Evolutionary conservation across 2,113 vertebrate species (phyloP), one percentile per base, ranked within the genome.

Genomic region (Bubo bubo): DNA sequence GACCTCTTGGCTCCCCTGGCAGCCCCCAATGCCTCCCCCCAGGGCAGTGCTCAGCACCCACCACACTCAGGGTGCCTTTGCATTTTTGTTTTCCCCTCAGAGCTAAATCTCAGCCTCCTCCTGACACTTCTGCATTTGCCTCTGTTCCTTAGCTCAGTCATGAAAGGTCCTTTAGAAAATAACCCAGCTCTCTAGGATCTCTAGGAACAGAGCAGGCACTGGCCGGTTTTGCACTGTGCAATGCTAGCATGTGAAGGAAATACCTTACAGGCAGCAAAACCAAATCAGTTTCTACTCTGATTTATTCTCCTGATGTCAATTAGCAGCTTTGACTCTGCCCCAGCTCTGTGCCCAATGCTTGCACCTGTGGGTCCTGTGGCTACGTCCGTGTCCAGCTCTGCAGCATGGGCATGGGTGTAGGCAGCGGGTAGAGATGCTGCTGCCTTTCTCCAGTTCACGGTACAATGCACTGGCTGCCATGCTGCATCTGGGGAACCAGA

Each of bases 321-420:
- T 63, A 79, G n/a, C 49, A 91, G 62, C 53, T 92, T 23, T 47
- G 43, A 32, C 18, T 63, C 37, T 41, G 56, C 60, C 52, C 21
- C 56, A 67, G 62, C 71, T 55, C 66, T 55, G 56, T 26, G 66
- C 37, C 85, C 49, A 75, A 9, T 37, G 32, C 21, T 63, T 22
- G 6, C 17, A 71, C 19, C 28, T 4, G 1, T 37, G 79, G 19
- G 19, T 59, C 12, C 62, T 23, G 52, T 45, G 30, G 34, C 66
- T 39, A 1, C 0, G 1, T 22, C 14, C 1, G 1, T 34, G 50
- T 24, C 59, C 32, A 34, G 2, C 26, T 91, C 43, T 1, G 4
- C n/a, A 63, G 6, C 53, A 41, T 0, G 3, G n/a, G 39, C 22
- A 26, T 2, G 26, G 45, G 27, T 5, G 3, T 50, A 30, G 77